These are phyloP conservation scores for Platygyra sinensis DNA, from an alignment of 64 coral and sea anemone genomes.

Conservation along the genomic window DNA sequence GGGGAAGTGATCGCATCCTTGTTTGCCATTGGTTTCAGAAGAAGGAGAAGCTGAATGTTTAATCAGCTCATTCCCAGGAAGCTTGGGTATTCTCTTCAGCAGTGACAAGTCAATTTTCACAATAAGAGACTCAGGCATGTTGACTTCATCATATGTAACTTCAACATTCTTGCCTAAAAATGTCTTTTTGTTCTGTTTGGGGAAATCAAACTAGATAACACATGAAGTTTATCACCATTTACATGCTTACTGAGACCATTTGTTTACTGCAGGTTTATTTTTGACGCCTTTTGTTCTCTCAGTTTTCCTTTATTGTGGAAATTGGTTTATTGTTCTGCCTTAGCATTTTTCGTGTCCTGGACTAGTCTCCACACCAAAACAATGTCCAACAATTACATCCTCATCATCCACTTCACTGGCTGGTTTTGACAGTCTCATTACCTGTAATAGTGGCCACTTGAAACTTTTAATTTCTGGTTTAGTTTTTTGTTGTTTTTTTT, in stretches of 20 bases:
- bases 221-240: slow-evolving; percentile 18
- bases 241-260: slow-evolving; percentile 52
- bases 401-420: slow-evolving; percentile 57
- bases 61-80: slow-evolving; percentile 7
- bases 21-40: slow-evolving; percentile 37
- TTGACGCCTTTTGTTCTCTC: slow-evolving; percentile 14
- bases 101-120: slow-evolving; percentile 93
- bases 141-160: slow-evolving; percentile 59
- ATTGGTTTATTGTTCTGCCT: slow-evolving; percentile 13
- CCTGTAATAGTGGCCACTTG: background rate
- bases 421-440: background rate
- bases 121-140: slow-evolving; percentile 81
- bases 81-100: slow-evolving; percentile 83
- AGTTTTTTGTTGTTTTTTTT: slow-evolving; percentile 55
- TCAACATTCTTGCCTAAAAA: slow-evolving; percentile 47
- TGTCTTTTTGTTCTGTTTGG: slow-evolving; percentile 21
- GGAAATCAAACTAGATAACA: slow-evolving; percentile 35
- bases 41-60: slow-evolving; percentile 15
- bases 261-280: slow-evolving; percentile 3
- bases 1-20: slow-evolving; percentile 15
- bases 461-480: slow-evolving; percentile 60
- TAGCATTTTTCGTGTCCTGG: slow-evolving; percentile 6
- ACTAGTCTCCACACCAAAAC: slow-evolving; percentile 58
- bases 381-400: slow-evolving; percentile 60
- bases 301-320: slow-evolving; percentile 13